A percentile compares a stretch with the other conserved stretches of the same genome.
These are phyloP conservation scores for Leptonema lineaticorne DNA, from an alignment of 1,140 invertebrate genomes.

Conservation along the genomic window DNA sequence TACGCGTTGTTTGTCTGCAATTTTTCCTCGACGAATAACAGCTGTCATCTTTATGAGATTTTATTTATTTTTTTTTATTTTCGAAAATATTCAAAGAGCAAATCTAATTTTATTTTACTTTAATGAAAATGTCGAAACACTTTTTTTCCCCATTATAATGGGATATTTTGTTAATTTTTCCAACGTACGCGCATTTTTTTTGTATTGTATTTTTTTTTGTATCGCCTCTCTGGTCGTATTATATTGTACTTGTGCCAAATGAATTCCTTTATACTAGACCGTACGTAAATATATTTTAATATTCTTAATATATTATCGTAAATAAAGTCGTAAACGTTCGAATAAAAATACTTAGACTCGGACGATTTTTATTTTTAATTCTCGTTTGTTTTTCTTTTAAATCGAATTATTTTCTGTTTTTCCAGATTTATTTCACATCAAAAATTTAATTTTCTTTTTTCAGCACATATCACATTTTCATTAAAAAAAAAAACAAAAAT, in stretches of 20 bases:
- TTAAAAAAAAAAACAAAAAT: no score
- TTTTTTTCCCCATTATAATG: no score
- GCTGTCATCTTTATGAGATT: not conserved
- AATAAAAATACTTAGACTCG: not conserved
- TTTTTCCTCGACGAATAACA: not conserved
- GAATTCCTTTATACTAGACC: slow-evolving; percentile 1
- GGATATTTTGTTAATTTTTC: no score
- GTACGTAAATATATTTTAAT: not conserved
- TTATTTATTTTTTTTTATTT: not conserved
- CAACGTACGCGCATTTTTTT: slow-evolving; percentile 8
- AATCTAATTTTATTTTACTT: not conserved
- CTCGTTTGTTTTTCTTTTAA: no score
- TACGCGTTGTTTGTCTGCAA: no score
- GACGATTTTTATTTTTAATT: not conserved
- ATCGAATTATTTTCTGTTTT: no score
- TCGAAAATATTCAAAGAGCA: not conserved
- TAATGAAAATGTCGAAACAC: slow-evolving; percentile 8
- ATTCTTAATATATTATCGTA: slow-evolving; percentile 2
- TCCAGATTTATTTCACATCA: no score
- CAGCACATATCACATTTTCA: no score
- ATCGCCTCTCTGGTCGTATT: not conserved
- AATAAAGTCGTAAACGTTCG: slow-evolving; percentile 10
- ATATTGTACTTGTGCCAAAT: slow-evolving; percentile 6
- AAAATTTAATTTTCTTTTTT: no score
- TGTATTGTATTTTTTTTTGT: not conserved